Base-by-base conservation (phyloP, 2,888 invertebrate genomes). In the Cheilosia impressa region DNA sequence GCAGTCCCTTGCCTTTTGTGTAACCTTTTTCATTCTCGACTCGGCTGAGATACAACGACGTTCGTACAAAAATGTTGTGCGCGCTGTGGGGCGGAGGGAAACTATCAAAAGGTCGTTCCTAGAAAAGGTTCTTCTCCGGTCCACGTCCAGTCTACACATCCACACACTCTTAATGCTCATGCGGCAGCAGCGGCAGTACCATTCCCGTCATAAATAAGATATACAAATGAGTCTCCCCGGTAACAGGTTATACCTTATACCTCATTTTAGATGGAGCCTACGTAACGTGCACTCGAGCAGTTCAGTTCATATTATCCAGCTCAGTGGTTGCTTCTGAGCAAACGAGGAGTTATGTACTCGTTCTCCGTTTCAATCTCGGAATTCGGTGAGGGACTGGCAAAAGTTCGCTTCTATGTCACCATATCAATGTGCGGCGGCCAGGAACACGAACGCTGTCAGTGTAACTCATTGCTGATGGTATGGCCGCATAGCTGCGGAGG, bases 161-260 rank as follows among this genome's bases (percentile, higher is more conserved):
- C 47, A 17, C 47, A 17, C 58, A 52, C 45, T 60, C 34, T 41
- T 57, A 41, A 52, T 38, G 38, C 13, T 27, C 63, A 52, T 52
- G 62, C 27, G 7, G 27, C 43, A 66, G 2, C 31, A 9, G 10
- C 34, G 10, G 38, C 38, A 38, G 38, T 38, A 38, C 17, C 27
- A 41, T 43, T 63, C 34, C 15, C 47, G 52, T 68, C 76, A 66
- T 69, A 78, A 69, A 78, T 69, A 69, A 77, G 19, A 45, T 65
- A 82, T 24, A 63, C 57, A 53, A 65, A 82, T 47, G 57, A 78
- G 63, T 69, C 43, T 60, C 57, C 50, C 45, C 43, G 65, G 66
- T 50, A 80, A 80, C 80, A 71, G 79, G 84, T 80, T 84, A 60
- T 75, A 66, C 65, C 58, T 80, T 84, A 60, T 75, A 66, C 65